Conservation (phyloP, 2,888 invertebrate genomes). For the Crioceris asparagi region DNA sequence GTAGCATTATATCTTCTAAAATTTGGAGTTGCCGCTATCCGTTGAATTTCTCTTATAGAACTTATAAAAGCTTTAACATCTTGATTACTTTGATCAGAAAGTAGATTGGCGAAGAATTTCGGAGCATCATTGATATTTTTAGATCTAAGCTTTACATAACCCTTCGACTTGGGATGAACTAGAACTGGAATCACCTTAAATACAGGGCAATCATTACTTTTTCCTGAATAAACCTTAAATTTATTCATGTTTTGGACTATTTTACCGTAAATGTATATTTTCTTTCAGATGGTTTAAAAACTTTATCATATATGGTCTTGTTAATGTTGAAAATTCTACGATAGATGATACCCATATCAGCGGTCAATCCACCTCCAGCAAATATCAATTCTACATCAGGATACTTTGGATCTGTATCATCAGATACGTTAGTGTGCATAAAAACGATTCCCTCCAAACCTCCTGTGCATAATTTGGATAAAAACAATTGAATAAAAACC, state of each 20-base stretch:
- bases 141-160: neutral
- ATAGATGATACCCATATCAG: conserved; percentile 26
- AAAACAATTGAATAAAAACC: too few relatives aligned
- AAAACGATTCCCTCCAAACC: too few relatives aligned
- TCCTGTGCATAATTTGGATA: too few relatives aligned
- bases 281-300: neutral
- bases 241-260: too few relatives aligned
- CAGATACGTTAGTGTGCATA: conserved; percentile 47
- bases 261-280: neutral
- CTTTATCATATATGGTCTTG: conserved; percentile 29
- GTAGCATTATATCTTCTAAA: neutral
- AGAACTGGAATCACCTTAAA: neutral
- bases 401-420: conserved; percentile 39
- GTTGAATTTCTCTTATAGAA: neutral
- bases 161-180: neutral
- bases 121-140: neutral
- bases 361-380: conserved; percentile 42
- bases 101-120: neutral
- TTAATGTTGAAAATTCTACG: conserved; percentile 42
- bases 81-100: neutral
- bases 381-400: conserved; percentile 65
- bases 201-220: neutral
- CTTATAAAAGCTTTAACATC: neutral
- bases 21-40: neutral
- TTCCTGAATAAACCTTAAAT: too few relatives aligned